Base-by-base conservation (phyloP, 2,797 vertebrate genomes). In the Ara ararauna region DNA sequence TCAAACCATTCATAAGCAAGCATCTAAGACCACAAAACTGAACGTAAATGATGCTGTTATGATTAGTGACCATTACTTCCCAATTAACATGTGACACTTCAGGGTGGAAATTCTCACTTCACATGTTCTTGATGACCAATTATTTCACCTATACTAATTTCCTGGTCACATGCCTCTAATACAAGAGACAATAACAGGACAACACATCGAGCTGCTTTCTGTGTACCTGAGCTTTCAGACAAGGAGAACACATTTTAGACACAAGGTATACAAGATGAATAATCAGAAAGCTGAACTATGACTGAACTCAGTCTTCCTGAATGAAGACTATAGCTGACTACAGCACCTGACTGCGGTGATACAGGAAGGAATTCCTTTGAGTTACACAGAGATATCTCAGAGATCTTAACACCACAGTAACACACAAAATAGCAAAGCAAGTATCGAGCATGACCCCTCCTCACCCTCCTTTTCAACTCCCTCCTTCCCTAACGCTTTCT, bases 181-280 rank as follows among this genome's bases (percentile, higher is more conserved):
- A 26, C 26, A 79, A 13, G 19, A 45, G 51, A 24, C 36, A 79
- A 10, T 72, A 96, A 73, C 58, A 85, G 79, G 50, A 24, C 65
- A 40, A 24, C 19, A 38, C 32, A 14, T 19, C 38, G 47, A 26
- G 27, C 1, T 34, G 58, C 65, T 0, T 48, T 56, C 58, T 64
- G 15, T n/a, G 71, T 14, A 27, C 11, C 17, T 67, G 11, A 73
- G 44, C 50, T 60, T 8, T 23, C n/a, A 21, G 27, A 65, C 2
- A 18, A 24, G 19, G 18, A 38, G 40, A 20, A 36, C 1, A 15
- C 20, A 11, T 38, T 82, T 66, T 3, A 50, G 15, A 9, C 48
- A 15, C 26, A 16, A 42, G 24, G 10, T 2, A 5, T 2, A 8
- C 1, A 6, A 8, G 5, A 3, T 0, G 1, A 47, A 56, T 4